Evolutionary conservation across 1,140 invertebrate species (phyloP).

Genomic region (Drosophila micromelanica): DNA sequence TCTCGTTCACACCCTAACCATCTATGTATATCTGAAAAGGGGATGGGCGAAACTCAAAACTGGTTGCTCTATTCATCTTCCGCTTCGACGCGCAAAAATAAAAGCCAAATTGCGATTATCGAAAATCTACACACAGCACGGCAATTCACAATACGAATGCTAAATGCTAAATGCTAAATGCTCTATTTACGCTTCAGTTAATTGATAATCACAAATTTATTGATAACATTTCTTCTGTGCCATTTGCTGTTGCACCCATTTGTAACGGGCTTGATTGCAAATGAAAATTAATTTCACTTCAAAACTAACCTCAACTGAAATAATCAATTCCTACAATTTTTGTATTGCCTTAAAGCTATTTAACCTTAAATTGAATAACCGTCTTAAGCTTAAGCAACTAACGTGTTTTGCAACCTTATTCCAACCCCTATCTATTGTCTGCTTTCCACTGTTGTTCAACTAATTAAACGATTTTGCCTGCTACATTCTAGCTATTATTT

Average conservation of each 20-base stretch:
- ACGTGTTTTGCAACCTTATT: background rate
- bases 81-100: conserved; percentile 59
- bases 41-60: background rate
- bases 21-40: background rate
- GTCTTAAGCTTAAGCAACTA: conserved; percentile 1
- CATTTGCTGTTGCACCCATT: conserved; percentile 40
- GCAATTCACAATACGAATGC: conserved; percentile 13
- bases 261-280: conserved; percentile 21
- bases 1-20: conserved; percentile 27
- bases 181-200: conserved; percentile 64
- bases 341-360: background rate
- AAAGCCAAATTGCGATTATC: conserved; percentile 39
- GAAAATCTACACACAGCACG: conserved; percentile 14
- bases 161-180: conserved; percentile 23
- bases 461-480: conserved; percentile 54
- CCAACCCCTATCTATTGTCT: conserved; percentile 4
- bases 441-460: conserved; percentile 30
- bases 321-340: background rate
- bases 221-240: conserved; percentile 51
- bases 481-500: background rate
- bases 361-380: background rate
- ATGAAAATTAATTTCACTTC: conserved; percentile 15
- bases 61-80: conserved; percentile 36
- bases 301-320: background rate
- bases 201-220: conserved; percentile 71